Conservation (phyloP, 2,888 invertebrate species). For the Leistus spinibarbis region DNA sequence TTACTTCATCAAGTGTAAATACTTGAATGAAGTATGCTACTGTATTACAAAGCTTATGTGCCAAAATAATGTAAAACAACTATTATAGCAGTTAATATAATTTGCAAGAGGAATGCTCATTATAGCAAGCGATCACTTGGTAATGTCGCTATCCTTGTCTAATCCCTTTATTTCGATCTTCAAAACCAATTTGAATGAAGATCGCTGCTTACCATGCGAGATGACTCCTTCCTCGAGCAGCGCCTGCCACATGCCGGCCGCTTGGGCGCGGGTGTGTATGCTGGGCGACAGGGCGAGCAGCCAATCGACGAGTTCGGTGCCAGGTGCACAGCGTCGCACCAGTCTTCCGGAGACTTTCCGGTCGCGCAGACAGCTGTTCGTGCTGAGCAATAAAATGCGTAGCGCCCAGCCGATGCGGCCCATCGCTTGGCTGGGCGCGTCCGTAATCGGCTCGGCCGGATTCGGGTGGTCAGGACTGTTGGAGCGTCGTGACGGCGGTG, state of each 20-base stretch:
- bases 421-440: conserved; percentile 70
- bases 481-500: conserved; percentile 63
- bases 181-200: not conserved
- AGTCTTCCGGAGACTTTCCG: conserved; percentile 65
- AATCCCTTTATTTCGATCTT: not conserved
- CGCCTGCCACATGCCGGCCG: conserved; percentile 84
- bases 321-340: conserved; percentile 74
- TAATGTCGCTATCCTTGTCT: not conserved
- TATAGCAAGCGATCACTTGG: not conserved
- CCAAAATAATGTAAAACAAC: too few relatives aligned
- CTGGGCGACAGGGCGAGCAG: conserved; percentile 67
- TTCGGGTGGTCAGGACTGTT: conserved; percentile 69
- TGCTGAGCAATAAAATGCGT: conserved; percentile 69
- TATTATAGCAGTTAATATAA: too few relatives aligned
- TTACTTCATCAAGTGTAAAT: not conserved
- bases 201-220: conserved; percentile 67
- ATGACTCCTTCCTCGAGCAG: conserved; percentile 80
- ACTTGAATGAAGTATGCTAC: not conserved
- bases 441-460: conserved; percentile 70
- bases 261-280: conserved; percentile 71
- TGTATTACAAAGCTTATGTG: too few relatives aligned
- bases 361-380: conserved; percentile 59
- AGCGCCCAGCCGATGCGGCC: conserved; percentile 73
- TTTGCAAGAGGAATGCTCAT: not conserved
- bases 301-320: conserved; percentile 84